Conservation (phyloP, 2,888 invertebrate genomes). For the Eristalis intricaria region DNA sequence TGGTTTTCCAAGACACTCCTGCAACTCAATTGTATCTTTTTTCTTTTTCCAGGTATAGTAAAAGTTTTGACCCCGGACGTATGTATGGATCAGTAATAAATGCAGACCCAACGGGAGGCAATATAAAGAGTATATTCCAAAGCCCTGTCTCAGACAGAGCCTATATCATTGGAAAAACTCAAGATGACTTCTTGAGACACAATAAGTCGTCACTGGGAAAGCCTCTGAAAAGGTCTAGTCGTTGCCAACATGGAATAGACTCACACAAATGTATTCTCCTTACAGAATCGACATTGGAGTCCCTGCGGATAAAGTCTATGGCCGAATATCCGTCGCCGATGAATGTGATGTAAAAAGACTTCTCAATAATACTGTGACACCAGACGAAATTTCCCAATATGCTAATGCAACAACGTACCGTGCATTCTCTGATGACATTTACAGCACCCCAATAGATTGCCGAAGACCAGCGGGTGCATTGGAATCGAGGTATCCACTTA, state of each 20-base stretch:
- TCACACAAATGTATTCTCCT: neutral
- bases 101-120: constrained; percentile 73
- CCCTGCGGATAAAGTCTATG: constrained; percentile 68
- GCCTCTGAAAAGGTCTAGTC: constrained; percentile 73
- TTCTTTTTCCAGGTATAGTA: constrained; percentile 73
- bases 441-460: constrained; percentile 5
- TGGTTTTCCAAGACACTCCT: neutral
- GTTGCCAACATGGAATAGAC: neutral
- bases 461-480: constrained; percentile 26
- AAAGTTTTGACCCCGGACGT: constrained; percentile 70
- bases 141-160: constrained; percentile 40
- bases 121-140: constrained; percentile 74
- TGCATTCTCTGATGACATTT: constrained; percentile 69
- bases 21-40: too few relatives aligned
- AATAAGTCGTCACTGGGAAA: constrained; percentile 74
- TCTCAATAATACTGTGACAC: constrained; percentile 73
- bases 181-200: constrained; percentile 75
- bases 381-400: constrained; percentile 62
- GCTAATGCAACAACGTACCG: constrained; percentile 77
- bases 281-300: constrained; percentile 33
- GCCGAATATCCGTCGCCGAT: constrained; percentile 46
- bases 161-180: constrained; percentile 74
- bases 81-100: constrained; percentile 72
- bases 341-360: constrained; percentile 74
- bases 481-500: neutral